A percentile compares a stretch with the other conserved stretches of the same genome.
Evolutionary conservation across 2,797 vertebrate genomes (phyloP).

Genomic region (Rhinichthys osculus): DNA sequence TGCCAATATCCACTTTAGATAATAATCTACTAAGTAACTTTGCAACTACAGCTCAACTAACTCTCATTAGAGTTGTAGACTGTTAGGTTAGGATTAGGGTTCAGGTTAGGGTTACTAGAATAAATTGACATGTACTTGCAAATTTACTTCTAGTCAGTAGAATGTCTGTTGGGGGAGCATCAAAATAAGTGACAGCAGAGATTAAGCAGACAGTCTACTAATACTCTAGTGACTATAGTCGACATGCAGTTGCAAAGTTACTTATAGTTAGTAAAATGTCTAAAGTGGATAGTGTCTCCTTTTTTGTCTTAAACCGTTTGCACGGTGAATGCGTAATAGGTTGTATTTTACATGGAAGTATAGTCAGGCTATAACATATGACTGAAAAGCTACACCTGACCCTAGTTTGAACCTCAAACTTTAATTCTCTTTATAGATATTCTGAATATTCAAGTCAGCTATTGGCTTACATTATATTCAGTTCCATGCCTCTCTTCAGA

Average conservation of each 20-base stretch:
- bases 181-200: background rate
- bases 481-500: conserved; percentile 19
- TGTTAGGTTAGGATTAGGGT: too few relatives aligned
- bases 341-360: background rate
- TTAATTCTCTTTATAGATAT: conserved; percentile 6
- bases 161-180: background rate
- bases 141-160: background rate
- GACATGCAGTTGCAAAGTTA: background rate
- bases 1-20: conserved; percentile 17
- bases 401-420: conserved; percentile 9
- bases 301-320: background rate
- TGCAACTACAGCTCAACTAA: too few relatives aligned
- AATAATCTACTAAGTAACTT: too few relatives aligned
- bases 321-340: background rate
- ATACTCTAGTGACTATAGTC: background rate
- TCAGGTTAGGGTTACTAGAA: background rate
- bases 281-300: background rate
- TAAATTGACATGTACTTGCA: background rate
- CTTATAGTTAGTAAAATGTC: background rate
- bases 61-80: too few relatives aligned
- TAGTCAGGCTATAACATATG: background rate
- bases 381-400: background rate
- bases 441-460: conserved; percentile 1
- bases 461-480: conserved; percentile 7
- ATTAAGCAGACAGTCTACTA: background rate